phyloP scores from a whole-genome alignment of 2,797 vertebrate genomes.

The Sus cebifrons region DNA sequence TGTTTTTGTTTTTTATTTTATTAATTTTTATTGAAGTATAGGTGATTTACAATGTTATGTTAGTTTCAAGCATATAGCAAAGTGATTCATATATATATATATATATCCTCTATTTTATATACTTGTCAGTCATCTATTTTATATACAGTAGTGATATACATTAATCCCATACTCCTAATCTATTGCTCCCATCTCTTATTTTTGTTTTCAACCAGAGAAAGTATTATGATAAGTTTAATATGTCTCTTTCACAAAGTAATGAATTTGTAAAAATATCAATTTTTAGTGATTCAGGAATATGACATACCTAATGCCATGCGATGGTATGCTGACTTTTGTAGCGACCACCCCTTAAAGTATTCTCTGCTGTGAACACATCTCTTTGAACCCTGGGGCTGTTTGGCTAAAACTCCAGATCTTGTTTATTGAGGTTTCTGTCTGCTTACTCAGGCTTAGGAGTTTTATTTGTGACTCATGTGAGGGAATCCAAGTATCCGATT shows the following conservation, averaged over 20 bases:
- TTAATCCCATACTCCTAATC: too few species aligned
- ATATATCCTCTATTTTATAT: too few species aligned
- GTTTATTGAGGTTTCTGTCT: slow-evolving; percentile 81
- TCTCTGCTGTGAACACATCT: not conserved
- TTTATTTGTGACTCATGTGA: slow-evolving; percentile 47
- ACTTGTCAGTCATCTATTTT: too few species aligned
- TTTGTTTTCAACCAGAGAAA: not conserved
- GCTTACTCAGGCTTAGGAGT: slow-evolving; percentile 80
- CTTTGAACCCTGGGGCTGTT: slow-evolving; percentile 33
- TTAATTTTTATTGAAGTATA: too few species aligned
- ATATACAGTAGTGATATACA: too few species aligned
- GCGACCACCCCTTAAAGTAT: not conserved
- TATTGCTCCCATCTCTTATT: not conserved
- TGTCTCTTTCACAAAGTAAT: not conserved
- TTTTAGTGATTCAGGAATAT: not conserved
- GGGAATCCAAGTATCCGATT: slow-evolving; percentile 66
- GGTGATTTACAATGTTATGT: too few species aligned
- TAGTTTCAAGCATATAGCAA: too few species aligned
- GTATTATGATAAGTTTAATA: not conserved
- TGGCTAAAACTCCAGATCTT: slow-evolving; percentile 59
- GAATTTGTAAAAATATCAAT: not conserved
- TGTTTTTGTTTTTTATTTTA: not conserved
- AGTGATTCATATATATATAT: too few species aligned
- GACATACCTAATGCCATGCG: too few species aligned
- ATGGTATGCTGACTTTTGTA: not conserved